A percentile compares a stretch with the other conserved stretches of the same genome.
phyloP scores from a whole-genome alignment of 2,797 vertebrate genomes.

The Manis pentadactyla region DNA sequence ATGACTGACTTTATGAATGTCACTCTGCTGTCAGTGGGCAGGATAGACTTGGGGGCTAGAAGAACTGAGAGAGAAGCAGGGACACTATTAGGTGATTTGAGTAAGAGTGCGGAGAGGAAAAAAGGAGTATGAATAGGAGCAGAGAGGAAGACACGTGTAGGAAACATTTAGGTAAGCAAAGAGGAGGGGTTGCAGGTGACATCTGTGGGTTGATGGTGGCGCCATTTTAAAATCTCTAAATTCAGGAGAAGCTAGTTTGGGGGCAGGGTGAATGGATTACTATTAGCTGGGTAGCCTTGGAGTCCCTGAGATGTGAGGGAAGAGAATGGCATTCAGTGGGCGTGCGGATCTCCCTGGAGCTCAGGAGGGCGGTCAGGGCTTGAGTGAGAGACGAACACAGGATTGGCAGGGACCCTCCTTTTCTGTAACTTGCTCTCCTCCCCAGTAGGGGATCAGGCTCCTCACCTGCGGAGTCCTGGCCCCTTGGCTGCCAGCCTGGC shows the following conservation, averaged over 20 bases:
- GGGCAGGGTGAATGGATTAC: neutral
- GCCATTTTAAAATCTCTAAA: neutral
- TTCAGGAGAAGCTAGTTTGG: neutral
- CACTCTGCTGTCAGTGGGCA: neutral
- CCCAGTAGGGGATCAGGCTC: neutral
- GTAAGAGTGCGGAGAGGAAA: neutral
- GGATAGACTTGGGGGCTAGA: neutral
- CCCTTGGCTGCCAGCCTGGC: neutral
- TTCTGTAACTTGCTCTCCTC: neutral
- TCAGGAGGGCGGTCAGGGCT: neutral
- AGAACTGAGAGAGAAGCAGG: neutral
- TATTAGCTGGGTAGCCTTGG: neutral
- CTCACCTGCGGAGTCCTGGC: neutral
- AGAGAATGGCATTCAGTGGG: neutral
- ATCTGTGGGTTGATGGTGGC: too few relatives aligned
- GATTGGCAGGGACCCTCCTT: neutral
- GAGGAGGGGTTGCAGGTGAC: neutral
- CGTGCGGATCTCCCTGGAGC: neutral
- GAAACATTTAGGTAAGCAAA: neutral
- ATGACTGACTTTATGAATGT: neutral
- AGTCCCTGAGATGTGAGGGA: neutral
- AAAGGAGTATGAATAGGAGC: neutral
- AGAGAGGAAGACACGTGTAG: neutral
- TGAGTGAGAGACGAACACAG: neutral
- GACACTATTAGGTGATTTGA: neutral